Base-by-base conservation (phyloP, 2,888 invertebrate species). In the Cerastoderma edule region DNA sequence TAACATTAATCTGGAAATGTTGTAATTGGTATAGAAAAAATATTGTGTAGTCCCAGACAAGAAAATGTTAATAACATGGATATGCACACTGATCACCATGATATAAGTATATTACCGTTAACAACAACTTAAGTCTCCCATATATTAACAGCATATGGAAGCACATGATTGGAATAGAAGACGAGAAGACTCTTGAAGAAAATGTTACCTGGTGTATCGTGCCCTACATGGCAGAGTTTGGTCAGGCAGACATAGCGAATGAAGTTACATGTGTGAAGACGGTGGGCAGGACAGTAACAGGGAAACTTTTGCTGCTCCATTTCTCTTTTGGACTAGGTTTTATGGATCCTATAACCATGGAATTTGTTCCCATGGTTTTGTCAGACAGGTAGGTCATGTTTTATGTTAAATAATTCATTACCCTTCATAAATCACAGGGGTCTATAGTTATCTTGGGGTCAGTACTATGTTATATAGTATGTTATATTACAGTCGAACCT, bases 291-390 rank as follows among this genome's bases (percentile, higher is more conserved):
- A 16, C 28, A 3, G 48, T 46, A 16, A 64, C 54, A n/a, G 77
- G 77, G 27, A 75, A 75, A 39, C 44, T 77, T 10, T 48, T 80
- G 35, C 50, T 77, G 69, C 64, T 77, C 1, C 64, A 69, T 28
- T 46, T 76, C 33, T 44, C 60, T 33, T 33, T 56, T 22, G 77
- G 80, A 2, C 39, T 80, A 8, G 76, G 66, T 19, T 75, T 80
- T 46, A 72, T 80, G 66, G 67, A 74, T 46, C 74, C 80, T n/a
- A 54, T 24, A 1, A 46, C 64, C 16, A 53, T 77, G 69, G 70
- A 75, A 5, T 69, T 77, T 67, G 63, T 79, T n/a, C 27, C 60
- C n/a, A 44, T 79, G 8, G 46, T 44, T 6, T 27, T 71, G n/a
- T 33, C 53, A 8, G 71, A 66, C 22, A 39, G 60, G 60, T 60